Percentiles rank a stretch among this genome's conserved stretches.
Evolutionary conservation across 2,797 vertebrate genomes (phyloP).

Genomic region (Brotula barbata): DNA sequence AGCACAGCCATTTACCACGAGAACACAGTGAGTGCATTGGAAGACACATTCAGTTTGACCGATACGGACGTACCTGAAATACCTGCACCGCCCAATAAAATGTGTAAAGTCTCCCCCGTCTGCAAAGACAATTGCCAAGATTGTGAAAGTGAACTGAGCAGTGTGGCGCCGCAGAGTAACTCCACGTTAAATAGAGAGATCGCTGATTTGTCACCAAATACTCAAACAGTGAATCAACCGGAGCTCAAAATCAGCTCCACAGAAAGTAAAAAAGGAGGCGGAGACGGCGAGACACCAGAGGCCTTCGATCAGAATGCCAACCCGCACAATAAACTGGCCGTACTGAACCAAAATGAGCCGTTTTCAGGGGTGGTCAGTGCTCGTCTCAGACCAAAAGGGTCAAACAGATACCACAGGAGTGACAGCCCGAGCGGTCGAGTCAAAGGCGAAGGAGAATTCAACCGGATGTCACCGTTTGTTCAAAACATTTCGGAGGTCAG

Average conservation of each 20-base stretch:
- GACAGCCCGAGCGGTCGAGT: constrained; percentile 50
- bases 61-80: constrained; percentile 63
- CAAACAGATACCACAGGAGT: constrained; percentile 49
- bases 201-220: constrained; percentile 8
- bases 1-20: constrained; percentile 17
- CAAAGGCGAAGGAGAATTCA: constrained; percentile 51
- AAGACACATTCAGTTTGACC: constrained; percentile 58
- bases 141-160: constrained; percentile 31
- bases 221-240: constrained; percentile 6
- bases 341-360: constrained; percentile 5
- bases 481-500: constrained; percentile 58
- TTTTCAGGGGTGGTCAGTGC: constrained; percentile 67
- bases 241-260: constrained; percentile 21
- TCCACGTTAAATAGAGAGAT: constrained; percentile 16
- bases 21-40: constrained; percentile 20
- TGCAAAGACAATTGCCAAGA: constrained; percentile 53
- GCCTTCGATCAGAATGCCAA: constrained; percentile 69
- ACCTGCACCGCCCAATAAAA: constrained; percentile 41
- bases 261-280: constrained; percentile 3
- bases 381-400: constrained; percentile 66
- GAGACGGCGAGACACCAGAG: constrained; percentile 22
- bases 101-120: constrained; percentile 49
- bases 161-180: constrained; percentile 2
- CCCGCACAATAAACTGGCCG: constrained; percentile 16
- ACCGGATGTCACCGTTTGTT: constrained; percentile 62